phyloP scores from a whole-genome alignment of 1,140 invertebrate species.

The Theocolax elegans region DNA sequence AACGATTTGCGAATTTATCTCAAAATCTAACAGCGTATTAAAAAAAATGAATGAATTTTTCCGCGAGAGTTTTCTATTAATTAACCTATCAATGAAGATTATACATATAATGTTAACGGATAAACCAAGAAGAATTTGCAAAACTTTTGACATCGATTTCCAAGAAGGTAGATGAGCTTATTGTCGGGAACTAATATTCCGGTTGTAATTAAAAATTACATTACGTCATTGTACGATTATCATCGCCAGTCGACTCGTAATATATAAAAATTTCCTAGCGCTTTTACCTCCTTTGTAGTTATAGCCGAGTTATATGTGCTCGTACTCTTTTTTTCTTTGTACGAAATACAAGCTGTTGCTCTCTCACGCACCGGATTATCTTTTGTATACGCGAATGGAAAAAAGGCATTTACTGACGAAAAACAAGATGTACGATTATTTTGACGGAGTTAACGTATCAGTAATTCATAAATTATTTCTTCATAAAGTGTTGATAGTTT shows the following conservation, averaged over 20 bases:
- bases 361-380: too few species aligned
- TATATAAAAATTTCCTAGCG: not conserved
- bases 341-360: too few species aligned
- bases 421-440: too few species aligned
- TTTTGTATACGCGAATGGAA: too few species aligned
- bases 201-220: slow-evolving; percentile 25
- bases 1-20: too few species aligned
- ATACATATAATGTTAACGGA: too few species aligned
- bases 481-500: too few species aligned
- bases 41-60: not conserved
- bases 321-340: not conserved
- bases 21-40: too few species aligned
- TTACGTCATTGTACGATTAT: slow-evolving; percentile 27
- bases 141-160: slow-evolving; percentile 7
- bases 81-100: not conserved
- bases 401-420: too few species aligned
- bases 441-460: too few species aligned
- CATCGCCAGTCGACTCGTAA: not conserved
- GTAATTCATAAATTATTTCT: too few species aligned
- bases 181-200: slow-evolving; percentile 5
- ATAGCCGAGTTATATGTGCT: not conserved
- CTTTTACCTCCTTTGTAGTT: slow-evolving; percentile 9
- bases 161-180: slow-evolving; percentile 5
- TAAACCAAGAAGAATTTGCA: not conserved
- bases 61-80: not conserved